Evolutionary conservation across 2,888 invertebrate genomes (phyloP), one percentile per base, ranked within the genome.

Genomic region (Heliconius charithonia): DNA sequence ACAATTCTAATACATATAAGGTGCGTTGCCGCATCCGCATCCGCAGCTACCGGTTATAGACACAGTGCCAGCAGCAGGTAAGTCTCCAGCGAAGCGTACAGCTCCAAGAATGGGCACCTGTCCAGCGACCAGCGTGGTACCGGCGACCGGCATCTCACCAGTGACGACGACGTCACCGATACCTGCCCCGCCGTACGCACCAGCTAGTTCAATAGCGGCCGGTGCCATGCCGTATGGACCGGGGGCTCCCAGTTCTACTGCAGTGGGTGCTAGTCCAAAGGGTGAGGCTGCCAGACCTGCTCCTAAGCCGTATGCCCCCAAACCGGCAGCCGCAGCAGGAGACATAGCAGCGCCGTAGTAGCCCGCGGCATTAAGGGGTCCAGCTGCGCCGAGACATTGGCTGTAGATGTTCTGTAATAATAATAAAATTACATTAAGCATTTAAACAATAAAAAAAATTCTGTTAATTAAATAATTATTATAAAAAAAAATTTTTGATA

Each of bases 31-130:
- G 16, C 69, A 80, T 25, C 82, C 82, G 66, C 83, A 83, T 6
- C 84, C 84, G 76, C 87, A 86, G 27, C 83, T 82, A 13, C 87
- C 87, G 59, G 82, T 70, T 62, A 87, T 84, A 16, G 85, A 83
- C 59, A 88, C 86, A 7, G 84, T 75, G n/a, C 88, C 88, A 77
- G 83, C 84, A 51, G 87, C 88, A 67, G 85, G 84, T 2, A 85
- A 13, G 13, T 78, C 77, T 10, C 77, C 77, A 3, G 73, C 77
- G 81, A 90, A 87, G 41, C 83, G 79, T 16, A 88, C 87, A 37
- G 85, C 83, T 12, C 88, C 86, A 65, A 85, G 83, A 78, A 87
- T 86, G 7, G 88, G 87, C 22, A 88, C 85, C 72, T 84, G 84
- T 62, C 87, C 87, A n/a, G 83, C 83, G 41, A 88, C 83, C 13